Percentiles rank a stretch among this genome's conserved stretches.
phyloP scores from a whole-genome alignment of 1,140 invertebrate genomes.

The Chironomus striatipennis region DNA sequence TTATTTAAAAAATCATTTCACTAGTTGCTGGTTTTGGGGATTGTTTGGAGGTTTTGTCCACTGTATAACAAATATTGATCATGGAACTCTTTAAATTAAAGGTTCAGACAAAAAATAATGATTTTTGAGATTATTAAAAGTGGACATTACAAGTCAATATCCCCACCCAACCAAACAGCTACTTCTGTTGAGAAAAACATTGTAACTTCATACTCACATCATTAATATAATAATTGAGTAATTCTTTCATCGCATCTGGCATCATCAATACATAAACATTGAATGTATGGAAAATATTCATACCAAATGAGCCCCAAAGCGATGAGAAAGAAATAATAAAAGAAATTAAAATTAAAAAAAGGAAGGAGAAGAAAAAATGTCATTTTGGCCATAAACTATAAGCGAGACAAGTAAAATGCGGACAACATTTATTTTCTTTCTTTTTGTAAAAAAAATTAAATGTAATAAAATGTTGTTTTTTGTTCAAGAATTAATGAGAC shows the following conservation, averaged over 20 bases:
- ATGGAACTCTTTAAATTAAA: no score
- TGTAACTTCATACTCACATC: no score
- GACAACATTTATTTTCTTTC: conserved; percentile 3
- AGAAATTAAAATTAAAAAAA: neutral
- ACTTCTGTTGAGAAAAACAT: no score
- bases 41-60: no score
- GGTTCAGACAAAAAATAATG: no score
- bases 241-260: neutral
- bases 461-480: conserved; percentile 2
- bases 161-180: no score
- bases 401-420: conserved; percentile 5
- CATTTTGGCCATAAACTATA: conserved; percentile 10
- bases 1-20: conserved; percentile 15
- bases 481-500: conserved; percentile 19
- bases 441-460: conserved; percentile 3
- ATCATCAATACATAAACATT: no score
- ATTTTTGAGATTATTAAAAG: no score
- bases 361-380: conserved; percentile 2
- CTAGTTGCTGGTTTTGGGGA: neutral
- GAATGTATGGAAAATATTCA: neutral
- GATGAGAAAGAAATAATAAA: neutral
- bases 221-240: neutral
- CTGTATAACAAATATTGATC: no score
- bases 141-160: no score
- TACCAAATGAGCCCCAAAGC: neutral